Percentiles rank a stretch among this genome's conserved stretches.
These are phyloP conservation scores for Urophycis tenuis DNA, from an alignment of 2,797 vertebrate species.

Conservation along the genomic window DNA sequence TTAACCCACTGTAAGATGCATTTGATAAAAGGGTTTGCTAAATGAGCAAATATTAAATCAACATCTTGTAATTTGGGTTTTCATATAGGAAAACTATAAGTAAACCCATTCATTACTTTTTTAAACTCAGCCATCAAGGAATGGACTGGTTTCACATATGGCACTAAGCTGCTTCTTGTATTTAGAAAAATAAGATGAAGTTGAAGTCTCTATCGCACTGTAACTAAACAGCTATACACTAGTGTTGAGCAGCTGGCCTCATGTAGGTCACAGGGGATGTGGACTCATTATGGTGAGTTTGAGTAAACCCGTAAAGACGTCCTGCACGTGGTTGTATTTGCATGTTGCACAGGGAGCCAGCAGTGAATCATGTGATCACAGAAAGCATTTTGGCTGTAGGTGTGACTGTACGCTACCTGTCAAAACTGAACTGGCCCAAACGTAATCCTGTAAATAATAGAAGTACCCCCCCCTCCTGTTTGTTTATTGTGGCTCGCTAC, in stretches of 20 bases:
- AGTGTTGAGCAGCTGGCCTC: background rate
- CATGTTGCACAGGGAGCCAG: background rate
- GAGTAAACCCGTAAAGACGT: background rate
- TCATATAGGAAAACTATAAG: background rate
- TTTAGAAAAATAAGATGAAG: background rate
- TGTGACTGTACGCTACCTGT: background rate
- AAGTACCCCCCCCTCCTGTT: too few relatives aligned
- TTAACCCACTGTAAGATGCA: background rate
- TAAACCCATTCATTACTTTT: background rate
- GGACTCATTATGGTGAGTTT: background rate
- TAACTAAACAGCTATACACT: background rate
- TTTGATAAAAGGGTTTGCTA: background rate
- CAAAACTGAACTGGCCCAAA: background rate
- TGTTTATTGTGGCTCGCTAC: background rate
- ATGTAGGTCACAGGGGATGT: background rate
- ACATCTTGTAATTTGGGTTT: background rate
- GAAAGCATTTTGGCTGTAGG: background rate
- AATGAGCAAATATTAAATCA: background rate
- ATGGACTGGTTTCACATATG: background rate
- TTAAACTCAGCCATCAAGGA: background rate
- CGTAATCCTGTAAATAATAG: background rate
- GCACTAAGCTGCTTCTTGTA: background rate
- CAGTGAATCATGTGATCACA: background rate
- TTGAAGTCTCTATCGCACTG: background rate
- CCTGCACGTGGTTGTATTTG: background rate